phyloP scores from a whole-genome alignment of 2,888 invertebrate species.

The Brachypalpus laphriformis region DNA sequence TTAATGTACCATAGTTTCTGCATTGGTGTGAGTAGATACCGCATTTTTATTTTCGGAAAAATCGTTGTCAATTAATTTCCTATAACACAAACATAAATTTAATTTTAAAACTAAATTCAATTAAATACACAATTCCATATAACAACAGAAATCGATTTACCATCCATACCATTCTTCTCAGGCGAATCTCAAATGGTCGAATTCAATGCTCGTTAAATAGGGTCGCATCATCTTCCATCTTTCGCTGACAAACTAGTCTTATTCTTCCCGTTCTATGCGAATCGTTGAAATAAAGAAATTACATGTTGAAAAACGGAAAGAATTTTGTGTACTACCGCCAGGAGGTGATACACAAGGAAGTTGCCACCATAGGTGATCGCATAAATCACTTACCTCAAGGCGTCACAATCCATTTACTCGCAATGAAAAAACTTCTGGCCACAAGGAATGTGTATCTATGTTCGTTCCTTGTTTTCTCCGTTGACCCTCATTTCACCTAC shows the following conservation, averaged over 20 bases:
- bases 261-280: conserved; percentile 20
- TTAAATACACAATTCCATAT: background rate
- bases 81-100: conserved; percentile 13
- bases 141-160: conserved; percentile 51
- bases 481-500: conserved; percentile 68
- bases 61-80: background rate
- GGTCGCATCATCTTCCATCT: conserved; percentile 7
- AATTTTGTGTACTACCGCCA: conserved; percentile 14
- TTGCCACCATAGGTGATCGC: conserved; percentile 70
- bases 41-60: background rate
- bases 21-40: too few species aligned
- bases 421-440: conserved; percentile 61
- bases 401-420: conserved; percentile 69
- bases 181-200: conserved; percentile 1
- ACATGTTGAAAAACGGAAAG: conserved; percentile 21
- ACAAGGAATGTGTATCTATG: conserved; percentile 47
- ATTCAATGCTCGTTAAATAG: conserved; percentile 14
- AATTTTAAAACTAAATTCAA: conserved; percentile 22
- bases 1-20: too few species aligned
- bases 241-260: conserved; percentile 30
- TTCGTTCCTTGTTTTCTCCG: conserved; percentile 3
- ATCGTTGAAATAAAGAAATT: conserved; percentile 55
- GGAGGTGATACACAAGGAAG: conserved; percentile 41
- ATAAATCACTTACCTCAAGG: conserved; percentile 65
- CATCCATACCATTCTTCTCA: background rate